Conservation (phyloP, 2,888 invertebrate genomes). For the Caenorhabditis sp. region DNA sequence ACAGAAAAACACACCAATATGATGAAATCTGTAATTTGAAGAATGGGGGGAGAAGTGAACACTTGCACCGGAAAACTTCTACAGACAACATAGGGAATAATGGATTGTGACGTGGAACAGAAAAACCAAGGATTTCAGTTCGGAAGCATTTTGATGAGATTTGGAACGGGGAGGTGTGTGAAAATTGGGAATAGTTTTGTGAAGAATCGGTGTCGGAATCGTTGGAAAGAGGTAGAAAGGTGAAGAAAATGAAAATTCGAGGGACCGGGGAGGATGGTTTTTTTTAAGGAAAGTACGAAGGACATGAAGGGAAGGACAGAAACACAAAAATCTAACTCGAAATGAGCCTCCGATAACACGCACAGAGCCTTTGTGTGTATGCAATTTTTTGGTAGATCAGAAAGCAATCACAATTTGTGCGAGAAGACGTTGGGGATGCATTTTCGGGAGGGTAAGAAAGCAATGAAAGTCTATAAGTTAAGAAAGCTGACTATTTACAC, state of each 20-base stretch:
- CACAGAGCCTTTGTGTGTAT: neutral
- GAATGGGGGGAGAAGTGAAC: neutral
- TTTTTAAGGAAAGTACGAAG: slow-evolving; percentile 1
- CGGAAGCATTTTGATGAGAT: no score
- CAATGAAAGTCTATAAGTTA: slow-evolving; percentile 47
- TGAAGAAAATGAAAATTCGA: neutral
- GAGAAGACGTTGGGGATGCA: neutral
- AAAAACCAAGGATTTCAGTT: no score
- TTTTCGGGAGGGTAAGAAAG: slow-evolving; percentile 17
- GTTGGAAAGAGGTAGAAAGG: neutral
- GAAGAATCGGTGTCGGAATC: no score
- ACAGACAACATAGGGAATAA: no score
- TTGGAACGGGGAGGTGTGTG: no score
- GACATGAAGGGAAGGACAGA: no score
- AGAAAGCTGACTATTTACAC: slow-evolving; percentile 19
- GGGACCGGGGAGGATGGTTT: slow-evolving; percentile 1
- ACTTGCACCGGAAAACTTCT: slow-evolving; percentile 12
- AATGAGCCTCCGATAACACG: slow-evolving; percentile 32
- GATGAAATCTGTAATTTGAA: neutral
- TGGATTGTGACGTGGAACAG: no score
- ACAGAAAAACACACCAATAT: slow-evolving; percentile 7
- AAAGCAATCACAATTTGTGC: slow-evolving; percentile 32
- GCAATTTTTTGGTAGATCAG: neutral
- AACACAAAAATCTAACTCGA: neutral
- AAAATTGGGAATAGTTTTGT: no score